phyloP scores from a whole-genome alignment of 2,888 invertebrate species.

The Bombyx huttoni region DNA sequence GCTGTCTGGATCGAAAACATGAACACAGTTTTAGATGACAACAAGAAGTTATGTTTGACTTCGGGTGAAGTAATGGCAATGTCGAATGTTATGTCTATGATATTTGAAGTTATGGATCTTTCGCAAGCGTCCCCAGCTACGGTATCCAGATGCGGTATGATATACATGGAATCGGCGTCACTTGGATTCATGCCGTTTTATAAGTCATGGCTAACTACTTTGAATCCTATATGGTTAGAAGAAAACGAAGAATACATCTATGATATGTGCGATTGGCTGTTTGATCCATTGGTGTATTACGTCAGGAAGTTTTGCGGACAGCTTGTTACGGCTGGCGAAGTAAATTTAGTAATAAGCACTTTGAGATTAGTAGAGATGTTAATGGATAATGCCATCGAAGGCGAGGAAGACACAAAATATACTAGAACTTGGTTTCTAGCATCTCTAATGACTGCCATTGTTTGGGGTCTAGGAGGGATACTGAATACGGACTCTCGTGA shows the following conservation, averaged over 20 bases:
- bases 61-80: constrained; percentile 91
- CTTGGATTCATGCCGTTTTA: constrained; percentile 88
- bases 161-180: constrained; percentile 88
- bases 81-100: constrained; percentile 85
- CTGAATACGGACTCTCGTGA: constrained; percentile 80
- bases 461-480: constrained; percentile 90
- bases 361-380: constrained; percentile 83
- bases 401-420: constrained; percentile 80
- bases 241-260: constrained; percentile 74
- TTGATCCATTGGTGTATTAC: constrained; percentile 82
- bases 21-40: constrained; percentile 91
- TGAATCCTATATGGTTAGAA: constrained; percentile 75
- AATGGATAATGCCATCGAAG: constrained; percentile 79
- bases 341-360: constrained; percentile 79
- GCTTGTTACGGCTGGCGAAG: constrained; percentile 78
- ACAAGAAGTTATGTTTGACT: constrained; percentile 88
- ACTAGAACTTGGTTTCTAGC: constrained; percentile 82
- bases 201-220: constrained; percentile 82
- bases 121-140: constrained; percentile 89
- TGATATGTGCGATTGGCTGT: constrained; percentile 81
- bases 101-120: constrained; percentile 91
- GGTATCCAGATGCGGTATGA: constrained; percentile 91
- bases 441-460: constrained; percentile 79
- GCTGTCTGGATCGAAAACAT: constrained; percentile 93
- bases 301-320: constrained; percentile 78